Evolutionary conservation across 92 coral and sea anemone species (phyloP).

Genomic region (Palythoa grandiflora): DNA sequence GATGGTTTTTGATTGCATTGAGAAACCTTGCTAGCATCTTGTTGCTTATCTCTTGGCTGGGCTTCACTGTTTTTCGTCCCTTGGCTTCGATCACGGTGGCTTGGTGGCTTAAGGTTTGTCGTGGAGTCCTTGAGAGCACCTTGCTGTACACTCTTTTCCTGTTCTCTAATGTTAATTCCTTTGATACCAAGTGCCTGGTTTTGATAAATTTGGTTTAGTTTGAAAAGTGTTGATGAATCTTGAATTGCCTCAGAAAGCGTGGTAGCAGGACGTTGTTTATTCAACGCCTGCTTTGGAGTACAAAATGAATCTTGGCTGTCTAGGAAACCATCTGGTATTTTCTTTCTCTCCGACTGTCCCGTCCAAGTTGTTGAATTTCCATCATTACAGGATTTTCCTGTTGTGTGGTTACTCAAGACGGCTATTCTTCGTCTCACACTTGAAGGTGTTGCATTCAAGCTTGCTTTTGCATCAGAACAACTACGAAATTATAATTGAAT

Average conservation of each 20-base stretch:
- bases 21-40: neutral
- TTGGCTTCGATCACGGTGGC: neutral
- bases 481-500: neutral
- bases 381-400: neutral
- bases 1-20: too few relatives aligned
- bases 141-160: too few relatives aligned
- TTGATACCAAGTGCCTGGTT: too few relatives aligned
- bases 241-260: neutral
- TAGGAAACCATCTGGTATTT: neutral
- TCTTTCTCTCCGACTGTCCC: neutral
- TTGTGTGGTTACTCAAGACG: neutral
- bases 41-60: neutral
- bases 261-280: neutral
- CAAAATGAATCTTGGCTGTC: neutral
- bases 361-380: neutral
- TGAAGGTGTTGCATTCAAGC: neutral
- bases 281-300: neutral
- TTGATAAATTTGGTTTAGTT: too few relatives aligned
- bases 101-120: neutral
- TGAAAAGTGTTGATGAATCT: too few relatives aligned
- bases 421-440: neutral
- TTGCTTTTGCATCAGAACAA: neutral
- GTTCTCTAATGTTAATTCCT: too few relatives aligned
- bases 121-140: too few relatives aligned
- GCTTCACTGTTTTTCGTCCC: neutral